Conservation (phyloP, 2,113 vertebrate genomes). For the Rhinolophus sinicus region DNA sequence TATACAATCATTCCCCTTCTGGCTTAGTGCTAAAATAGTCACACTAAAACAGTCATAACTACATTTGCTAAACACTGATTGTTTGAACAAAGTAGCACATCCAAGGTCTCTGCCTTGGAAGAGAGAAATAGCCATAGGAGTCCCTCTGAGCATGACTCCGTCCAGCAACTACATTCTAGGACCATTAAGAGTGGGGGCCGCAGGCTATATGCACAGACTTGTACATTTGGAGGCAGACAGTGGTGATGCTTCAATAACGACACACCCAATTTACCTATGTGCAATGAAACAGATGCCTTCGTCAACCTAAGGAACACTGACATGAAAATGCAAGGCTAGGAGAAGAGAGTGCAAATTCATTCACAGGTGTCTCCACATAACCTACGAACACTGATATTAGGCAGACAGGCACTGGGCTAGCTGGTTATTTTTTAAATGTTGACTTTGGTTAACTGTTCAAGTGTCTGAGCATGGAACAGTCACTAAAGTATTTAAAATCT, state of each 20-base stretch:
- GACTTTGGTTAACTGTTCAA: neutral
- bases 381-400: neutral
- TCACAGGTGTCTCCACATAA: neutral
- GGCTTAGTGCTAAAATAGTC: neutral
- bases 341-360: neutral
- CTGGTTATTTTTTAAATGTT: conserved; percentile 24
- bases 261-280: neutral
- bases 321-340: neutral
- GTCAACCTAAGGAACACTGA: neutral
- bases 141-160: neutral
- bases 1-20: neutral
- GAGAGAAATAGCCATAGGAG: neutral
- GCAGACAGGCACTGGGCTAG: neutral
- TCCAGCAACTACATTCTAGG: neutral
- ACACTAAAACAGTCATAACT: neutral
- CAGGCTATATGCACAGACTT: neutral
- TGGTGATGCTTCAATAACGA: neutral
- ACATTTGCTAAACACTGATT: neutral
- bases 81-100: neutral
- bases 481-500: neutral
- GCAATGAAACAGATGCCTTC: neutral
- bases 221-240: neutral
- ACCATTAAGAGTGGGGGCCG: neutral
- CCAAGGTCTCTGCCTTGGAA: neutral
- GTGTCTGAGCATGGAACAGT: neutral